Base-by-base conservation (phyloP, 2,888 invertebrate species). In the Gortyna flavago region DNA sequence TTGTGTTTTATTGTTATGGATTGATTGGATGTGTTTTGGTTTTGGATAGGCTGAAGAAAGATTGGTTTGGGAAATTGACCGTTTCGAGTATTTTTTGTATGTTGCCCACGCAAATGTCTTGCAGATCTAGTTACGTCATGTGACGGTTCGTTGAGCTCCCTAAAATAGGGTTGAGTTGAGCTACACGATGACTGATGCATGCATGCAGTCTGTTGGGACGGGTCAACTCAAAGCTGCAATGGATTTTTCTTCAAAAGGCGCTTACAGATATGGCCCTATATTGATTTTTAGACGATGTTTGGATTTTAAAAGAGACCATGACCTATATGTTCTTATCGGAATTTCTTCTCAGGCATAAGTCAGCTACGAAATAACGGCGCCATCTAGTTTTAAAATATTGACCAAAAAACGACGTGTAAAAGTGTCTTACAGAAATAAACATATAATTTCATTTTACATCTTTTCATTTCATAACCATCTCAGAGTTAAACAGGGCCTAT, bases 21-120 rank as follows among this genome's bases (percentile, higher is more conserved):
- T 72, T 77, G 83, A 64, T 73, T 38, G n/a, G 44, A 62, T 16
- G 61, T 67, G 66, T 41, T 80, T 38, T 81, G 67, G 29, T 72
- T 81, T 64, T 62, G 1, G 11, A 32, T n/a, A 61, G 13, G 16
- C 54, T 57, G 5, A 41, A 32, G 16, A 32, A 18, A 59, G 5
- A 73, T 59, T 29, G 18, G 18, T n/a, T 21, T 44, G 44, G 11
- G 21, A 66, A 21, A 9, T 41, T n/a, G 6, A 9, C 5, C 5
- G 35, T 25, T 35, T 21, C 25, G 25, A 35, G 11, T 35, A 25
- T 3, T 62, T 25, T 59, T 62, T n/a, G n/a, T 62, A 25, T 35
- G 25, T 21, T 21, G 11, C 8, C 35, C 21, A 35, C 35, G 21
- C 35, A 6, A 35, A 25, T 25, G 11, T 35, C 32, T 35, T 62